phyloP scores from a whole-genome alignment of 2,888 invertebrate genomes.

The Stenoptilia bipunctidactyla region DNA sequence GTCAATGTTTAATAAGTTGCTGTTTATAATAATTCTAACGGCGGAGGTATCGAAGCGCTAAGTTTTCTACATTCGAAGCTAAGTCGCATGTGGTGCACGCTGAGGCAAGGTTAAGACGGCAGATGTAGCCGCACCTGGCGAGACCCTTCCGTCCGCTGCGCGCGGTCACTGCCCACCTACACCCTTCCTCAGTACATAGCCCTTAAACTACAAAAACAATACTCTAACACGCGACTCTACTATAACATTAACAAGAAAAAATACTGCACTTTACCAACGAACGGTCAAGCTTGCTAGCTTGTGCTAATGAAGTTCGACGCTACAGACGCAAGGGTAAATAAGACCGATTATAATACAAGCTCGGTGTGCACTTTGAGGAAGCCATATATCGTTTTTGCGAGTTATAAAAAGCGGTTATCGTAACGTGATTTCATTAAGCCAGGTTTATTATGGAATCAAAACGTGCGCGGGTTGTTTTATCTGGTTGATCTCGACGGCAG shows the following conservation, averaged over 20 bases:
- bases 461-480: constrained; percentile 43
- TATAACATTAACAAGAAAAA: constrained; percentile 50
- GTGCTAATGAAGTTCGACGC: constrained; percentile 31
- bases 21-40: constrained; percentile 28
- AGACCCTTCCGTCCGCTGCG: constrained; percentile 55
- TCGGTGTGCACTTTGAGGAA: not conserved
- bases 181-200: constrained; percentile 35
- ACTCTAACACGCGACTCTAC: constrained; percentile 53
- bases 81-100: constrained; percentile 37
- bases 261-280: constrained; percentile 27
- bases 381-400: not conserved
- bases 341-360: constrained; percentile 12
- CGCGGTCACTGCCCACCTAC: constrained; percentile 66
- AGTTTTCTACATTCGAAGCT: constrained; percentile 25
- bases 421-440: not conserved
- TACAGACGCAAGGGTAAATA: constrained; percentile 29
- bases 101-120: constrained; percentile 49
- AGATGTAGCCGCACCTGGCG: constrained; percentile 66
- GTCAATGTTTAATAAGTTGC: no score
- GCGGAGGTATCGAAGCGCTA: constrained; percentile 43
- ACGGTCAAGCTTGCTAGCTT: constrained; percentile 27
- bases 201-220: constrained; percentile 36
- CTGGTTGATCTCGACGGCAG: constrained; percentile 43
- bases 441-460: constrained; percentile 46
- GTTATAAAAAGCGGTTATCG: not conserved